phyloP scores from a whole-genome alignment of 2,113 vertebrate genomes.

The Diadophis punctatus region DNA sequence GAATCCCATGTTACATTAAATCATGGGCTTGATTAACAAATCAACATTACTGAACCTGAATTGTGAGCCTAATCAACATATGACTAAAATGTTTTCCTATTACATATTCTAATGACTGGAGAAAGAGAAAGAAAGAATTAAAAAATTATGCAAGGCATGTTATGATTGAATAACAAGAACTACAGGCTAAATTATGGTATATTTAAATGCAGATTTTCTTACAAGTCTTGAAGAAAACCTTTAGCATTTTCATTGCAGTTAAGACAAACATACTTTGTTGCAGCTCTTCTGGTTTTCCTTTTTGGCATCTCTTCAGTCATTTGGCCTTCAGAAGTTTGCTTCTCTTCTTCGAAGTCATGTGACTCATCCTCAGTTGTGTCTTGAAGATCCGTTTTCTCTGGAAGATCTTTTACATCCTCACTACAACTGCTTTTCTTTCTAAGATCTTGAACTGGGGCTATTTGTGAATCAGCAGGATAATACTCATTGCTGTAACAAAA shows the following conservation, averaged over 20 bases:
- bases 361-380: constrained; percentile 53
- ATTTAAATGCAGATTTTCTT: neutral
- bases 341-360: constrained; percentile 51
- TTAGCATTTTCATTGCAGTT: neutral
- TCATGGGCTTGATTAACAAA: neutral
- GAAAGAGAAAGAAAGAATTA: neutral
- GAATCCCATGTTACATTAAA: neutral
- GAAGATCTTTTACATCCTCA: neutral
- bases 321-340: constrained; percentile 33
- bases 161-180: neutral
- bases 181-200: neutral
- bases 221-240: neutral
- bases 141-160: neutral
- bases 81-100: neutral
- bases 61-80: neutral
- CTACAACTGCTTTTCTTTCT: constrained; percentile 61
- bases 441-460: constrained; percentile 88
- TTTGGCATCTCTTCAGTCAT: constrained; percentile 61
- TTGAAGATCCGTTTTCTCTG: constrained; percentile 47
- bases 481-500: constrained; percentile 83
- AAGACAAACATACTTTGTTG: constrained; percentile 80
- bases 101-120: neutral
- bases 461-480: constrained; percentile 82
- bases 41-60: neutral
- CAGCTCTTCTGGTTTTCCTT: constrained; percentile 81